A percentile compares a stretch with the other conserved stretches of the same genome.
These are phyloP conservation scores for Orientallactaga sibirica DNA, from an alignment of 2,797 vertebrate genomes.

Conservation along the genomic window DNA sequence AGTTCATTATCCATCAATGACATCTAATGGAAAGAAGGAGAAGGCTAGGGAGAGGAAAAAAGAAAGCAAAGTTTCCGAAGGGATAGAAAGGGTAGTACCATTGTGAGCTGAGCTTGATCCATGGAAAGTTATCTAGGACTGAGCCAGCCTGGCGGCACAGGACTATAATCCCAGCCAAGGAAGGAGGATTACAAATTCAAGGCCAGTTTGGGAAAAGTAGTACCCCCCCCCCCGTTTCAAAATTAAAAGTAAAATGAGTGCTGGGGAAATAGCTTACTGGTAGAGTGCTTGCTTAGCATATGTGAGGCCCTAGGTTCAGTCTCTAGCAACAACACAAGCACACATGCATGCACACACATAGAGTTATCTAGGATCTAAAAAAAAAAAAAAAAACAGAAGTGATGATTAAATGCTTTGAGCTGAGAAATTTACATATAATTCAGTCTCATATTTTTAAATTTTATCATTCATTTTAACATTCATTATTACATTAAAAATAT, in stretches of 20 bases:
- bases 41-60: not conserved
- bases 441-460: conserved; percentile 1
- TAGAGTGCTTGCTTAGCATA: not conserved
- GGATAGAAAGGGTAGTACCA: not conserved
- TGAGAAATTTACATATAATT: not conserved
- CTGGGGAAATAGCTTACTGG: no score
- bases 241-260: not conserved
- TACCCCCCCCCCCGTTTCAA: not conserved
- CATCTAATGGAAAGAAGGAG: conserved; percentile 2
- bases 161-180: not conserved
- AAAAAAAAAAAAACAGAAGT: conserved; percentile 35
- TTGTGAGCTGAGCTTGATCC: not conserved
- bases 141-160: not conserved
- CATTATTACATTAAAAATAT: not conserved
- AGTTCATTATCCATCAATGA: conserved; percentile 1
- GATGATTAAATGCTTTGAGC: conserved; percentile 23
- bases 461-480: conserved; percentile 42
- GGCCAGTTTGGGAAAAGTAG: not conserved
- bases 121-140: not conserved
- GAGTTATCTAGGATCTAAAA: conserved; percentile 28
- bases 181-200: not conserved
- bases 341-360: not conserved
- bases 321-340: not conserved
- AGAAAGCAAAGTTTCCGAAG: not conserved
- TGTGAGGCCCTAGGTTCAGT: not conserved